phyloP scores from a whole-genome alignment of 2,888 invertebrate species.

The Sepiola atlantica region DNA sequence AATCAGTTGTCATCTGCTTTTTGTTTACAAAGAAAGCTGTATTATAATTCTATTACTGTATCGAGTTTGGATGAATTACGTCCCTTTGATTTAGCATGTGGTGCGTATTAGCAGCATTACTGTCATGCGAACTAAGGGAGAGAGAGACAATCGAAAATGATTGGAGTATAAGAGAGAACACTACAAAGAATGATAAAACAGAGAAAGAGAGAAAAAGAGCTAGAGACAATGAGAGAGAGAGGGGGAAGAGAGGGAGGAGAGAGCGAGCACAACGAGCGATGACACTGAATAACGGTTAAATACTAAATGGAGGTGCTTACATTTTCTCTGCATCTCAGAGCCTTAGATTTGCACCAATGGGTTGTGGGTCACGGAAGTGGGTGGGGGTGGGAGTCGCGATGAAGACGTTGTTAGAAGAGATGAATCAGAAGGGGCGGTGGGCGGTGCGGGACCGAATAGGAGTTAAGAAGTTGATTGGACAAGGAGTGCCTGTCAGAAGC shows the following conservation, averaged over 20 bases:
- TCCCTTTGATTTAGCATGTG: no score
- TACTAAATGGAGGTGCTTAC: not conserved
- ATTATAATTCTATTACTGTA: no score
- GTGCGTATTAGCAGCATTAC: no score
- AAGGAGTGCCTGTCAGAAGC: constrained; percentile 13
- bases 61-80: no score
- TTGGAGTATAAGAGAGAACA: no score
- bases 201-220: not conserved
- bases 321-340: not conserved
- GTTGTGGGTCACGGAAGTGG: no score
- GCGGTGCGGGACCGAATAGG: not conserved
- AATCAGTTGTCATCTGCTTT: no score
- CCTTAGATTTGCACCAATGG: not conserved
- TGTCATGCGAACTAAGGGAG: not conserved
- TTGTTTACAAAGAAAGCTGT: no score
- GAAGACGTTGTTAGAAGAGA: not conserved
- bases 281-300: not conserved
- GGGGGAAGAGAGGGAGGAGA: no score
- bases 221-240: not conserved
- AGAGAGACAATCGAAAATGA: not conserved
- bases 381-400: not conserved
- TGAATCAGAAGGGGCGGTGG: not conserved
- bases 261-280: not conserved
- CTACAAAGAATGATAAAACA: not conserved
- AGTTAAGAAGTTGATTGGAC: constrained; percentile 13